phyloP scores from a whole-genome alignment of 1,140 invertebrate genomes.

The Drosophila biarmipes region DNA sequence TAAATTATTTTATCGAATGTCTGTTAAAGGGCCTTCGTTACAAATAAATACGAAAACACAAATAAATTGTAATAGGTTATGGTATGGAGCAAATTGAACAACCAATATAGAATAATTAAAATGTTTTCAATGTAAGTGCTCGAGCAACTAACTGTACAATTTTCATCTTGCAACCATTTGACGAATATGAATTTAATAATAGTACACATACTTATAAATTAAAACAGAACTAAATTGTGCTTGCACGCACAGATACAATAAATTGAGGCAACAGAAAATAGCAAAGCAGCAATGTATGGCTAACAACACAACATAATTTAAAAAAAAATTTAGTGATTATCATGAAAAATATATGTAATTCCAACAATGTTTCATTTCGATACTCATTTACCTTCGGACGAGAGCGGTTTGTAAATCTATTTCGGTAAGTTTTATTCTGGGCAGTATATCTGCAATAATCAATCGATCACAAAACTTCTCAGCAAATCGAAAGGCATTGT shows the following conservation, averaged over 20 bases:
- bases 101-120: conserved; percentile 46
- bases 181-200: conserved; percentile 78
- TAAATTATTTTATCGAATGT: conserved; percentile 50
- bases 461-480: conserved; percentile 55
- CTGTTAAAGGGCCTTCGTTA: conserved; percentile 57
- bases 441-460: conserved; percentile 25
- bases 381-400: background rate
- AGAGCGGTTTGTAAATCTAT: background rate
- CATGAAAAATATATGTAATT: conserved; percentile 81
- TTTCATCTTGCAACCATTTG: conserved; percentile 71
- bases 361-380: conserved; percentile 59
- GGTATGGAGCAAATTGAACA: conserved; percentile 27
- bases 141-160: conserved; percentile 66
- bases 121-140: conserved; percentile 76
- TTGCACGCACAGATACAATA: conserved; percentile 23
- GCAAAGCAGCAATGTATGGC: conserved; percentile 53
- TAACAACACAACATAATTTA: conserved; percentile 59
- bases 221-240: conserved; percentile 39
- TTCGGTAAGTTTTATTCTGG: conserved; percentile 39
- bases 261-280: conserved; percentile 21
- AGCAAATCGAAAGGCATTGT: conserved; percentile 57
- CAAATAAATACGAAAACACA: conserved; percentile 54
- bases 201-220: conserved; percentile 35
- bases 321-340: conserved; percentile 79
- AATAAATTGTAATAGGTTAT: conserved; percentile 49